These are phyloP conservation scores for Drosophila birchii DNA, from an alignment of 2,888 invertebrate genomes.

Conservation along the genomic window DNA sequence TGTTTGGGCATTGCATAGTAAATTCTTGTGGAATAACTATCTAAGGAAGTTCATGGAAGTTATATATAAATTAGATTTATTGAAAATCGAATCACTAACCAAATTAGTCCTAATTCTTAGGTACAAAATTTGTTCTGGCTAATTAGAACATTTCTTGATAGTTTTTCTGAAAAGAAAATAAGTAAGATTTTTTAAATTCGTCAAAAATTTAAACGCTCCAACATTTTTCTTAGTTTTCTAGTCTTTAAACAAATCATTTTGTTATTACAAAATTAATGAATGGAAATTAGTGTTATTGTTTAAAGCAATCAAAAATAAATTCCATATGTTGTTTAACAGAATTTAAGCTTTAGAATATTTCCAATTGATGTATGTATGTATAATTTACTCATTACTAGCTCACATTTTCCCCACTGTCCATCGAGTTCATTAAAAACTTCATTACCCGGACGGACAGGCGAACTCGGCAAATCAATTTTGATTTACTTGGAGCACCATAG, in stretches of 20 bases:
- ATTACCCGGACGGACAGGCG: constrained; percentile 52
- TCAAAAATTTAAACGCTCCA: background rate
- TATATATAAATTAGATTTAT: too few relatives aligned
- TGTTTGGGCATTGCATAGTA: background rate
- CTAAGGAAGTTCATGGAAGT: too few relatives aligned
- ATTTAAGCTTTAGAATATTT: constrained; percentile 1
- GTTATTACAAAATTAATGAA: background rate
- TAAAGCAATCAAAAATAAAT: background rate
- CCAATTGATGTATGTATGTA: background rate
- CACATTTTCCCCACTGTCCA: constrained; percentile 5
- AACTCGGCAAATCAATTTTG: constrained; percentile 69
- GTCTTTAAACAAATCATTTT: background rate
- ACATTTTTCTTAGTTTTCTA: background rate
- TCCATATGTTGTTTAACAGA: background rate
- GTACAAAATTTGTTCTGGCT: background rate
- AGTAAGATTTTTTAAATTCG: background rate
- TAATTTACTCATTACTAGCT: background rate
- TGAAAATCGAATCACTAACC: too few relatives aligned
- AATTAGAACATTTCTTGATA: background rate
- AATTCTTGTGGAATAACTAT: background rate
- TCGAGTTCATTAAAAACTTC: constrained; percentile 67
- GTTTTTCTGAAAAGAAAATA: background rate
- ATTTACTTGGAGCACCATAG: constrained; percentile 60
- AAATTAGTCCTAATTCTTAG: background rate
- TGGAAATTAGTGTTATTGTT: background rate